These are phyloP conservation scores for Mirounga angustirostris DNA, from an alignment of 2,113 vertebrate genomes.

Conservation along the genomic window DNA sequence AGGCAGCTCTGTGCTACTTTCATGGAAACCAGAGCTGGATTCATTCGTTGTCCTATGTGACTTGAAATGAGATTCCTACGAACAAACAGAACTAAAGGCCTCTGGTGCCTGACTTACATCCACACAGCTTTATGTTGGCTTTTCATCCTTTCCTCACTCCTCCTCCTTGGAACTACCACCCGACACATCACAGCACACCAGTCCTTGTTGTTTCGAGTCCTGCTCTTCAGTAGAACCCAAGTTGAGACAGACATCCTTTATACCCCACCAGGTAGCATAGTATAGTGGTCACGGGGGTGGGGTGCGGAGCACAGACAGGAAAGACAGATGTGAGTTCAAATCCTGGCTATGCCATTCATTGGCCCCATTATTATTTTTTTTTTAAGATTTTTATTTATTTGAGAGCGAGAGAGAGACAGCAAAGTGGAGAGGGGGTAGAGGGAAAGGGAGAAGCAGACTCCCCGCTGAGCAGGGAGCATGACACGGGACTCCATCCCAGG, in stretches of 20 bases:
- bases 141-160: not conserved
- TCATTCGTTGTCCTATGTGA: not conserved
- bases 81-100: not conserved
- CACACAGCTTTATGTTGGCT: not conserved
- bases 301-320: not conserved
- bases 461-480: too few relatives aligned
- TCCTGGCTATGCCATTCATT: not conserved
- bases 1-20: not conserved
- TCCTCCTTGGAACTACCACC: not conserved
- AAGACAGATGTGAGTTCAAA: not conserved
- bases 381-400: too few relatives aligned
- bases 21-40: not conserved
- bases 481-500: too few relatives aligned
- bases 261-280: not conserved
- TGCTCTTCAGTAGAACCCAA: not conserved
- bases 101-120: too few relatives aligned
- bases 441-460: too few relatives aligned
- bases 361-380: not conserved
- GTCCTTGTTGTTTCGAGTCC: not conserved
- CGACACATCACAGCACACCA: not conserved
- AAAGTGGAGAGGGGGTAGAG: too few relatives aligned
- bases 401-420: too few relatives aligned
- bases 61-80: not conserved
- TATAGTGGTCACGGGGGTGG: too few relatives aligned
- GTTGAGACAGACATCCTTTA: not conserved